Conservation (phyloP, 2,888 invertebrate genomes). For the Philereme vetulata region DNA sequence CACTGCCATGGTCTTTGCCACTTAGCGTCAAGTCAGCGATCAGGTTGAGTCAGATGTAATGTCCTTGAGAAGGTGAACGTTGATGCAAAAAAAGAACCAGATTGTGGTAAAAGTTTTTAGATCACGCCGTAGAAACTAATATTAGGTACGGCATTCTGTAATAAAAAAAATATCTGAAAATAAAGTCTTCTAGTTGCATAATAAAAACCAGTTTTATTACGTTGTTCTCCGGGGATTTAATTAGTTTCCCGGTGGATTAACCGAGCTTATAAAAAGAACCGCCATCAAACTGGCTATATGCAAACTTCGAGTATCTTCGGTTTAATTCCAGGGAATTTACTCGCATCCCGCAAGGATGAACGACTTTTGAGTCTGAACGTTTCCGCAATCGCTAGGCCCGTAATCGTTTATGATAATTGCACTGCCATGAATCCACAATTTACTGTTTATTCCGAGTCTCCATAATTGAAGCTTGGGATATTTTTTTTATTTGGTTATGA, state of each 20-base stretch:
- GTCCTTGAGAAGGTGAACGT: too few relatives aligned
- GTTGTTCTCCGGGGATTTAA: slow-evolving; percentile 54
- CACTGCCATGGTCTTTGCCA: too few relatives aligned
- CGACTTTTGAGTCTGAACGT: slow-evolving; percentile 12
- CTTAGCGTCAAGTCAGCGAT: too few relatives aligned
- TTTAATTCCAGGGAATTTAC: slow-evolving; percentile 26
- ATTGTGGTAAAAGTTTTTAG: too few relatives aligned
- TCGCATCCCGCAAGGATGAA: slow-evolving; percentile 27
- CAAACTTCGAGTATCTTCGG: slow-evolving; percentile 14
- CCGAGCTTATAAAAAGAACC: slow-evolving; percentile 40
- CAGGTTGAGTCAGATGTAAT: too few relatives aligned
- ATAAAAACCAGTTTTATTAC: slow-evolving; percentile 39
- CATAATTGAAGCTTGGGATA: slow-evolving; percentile 9
- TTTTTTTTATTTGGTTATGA: slow-evolving; percentile 1
- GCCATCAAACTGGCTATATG: slow-evolving; percentile 15
- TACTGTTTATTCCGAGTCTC: slow-evolving; percentile 22
- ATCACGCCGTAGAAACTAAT: too few relatives aligned
- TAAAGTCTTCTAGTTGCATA: slow-evolving; percentile 28
- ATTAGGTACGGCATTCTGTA: too few relatives aligned
- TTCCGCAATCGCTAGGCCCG: slow-evolving; percentile 17
- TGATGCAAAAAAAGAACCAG: too few relatives aligned
- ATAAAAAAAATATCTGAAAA: neutral
- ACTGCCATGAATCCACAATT: slow-evolving; percentile 20
- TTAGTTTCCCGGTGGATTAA: slow-evolving; percentile 58
- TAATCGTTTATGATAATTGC: slow-evolving; percentile 18